Evolutionary conservation across 2,797 vertebrate species (phyloP), one percentile per base, ranked within the genome.

Genomic region (Sparidentex hasta): DNA sequence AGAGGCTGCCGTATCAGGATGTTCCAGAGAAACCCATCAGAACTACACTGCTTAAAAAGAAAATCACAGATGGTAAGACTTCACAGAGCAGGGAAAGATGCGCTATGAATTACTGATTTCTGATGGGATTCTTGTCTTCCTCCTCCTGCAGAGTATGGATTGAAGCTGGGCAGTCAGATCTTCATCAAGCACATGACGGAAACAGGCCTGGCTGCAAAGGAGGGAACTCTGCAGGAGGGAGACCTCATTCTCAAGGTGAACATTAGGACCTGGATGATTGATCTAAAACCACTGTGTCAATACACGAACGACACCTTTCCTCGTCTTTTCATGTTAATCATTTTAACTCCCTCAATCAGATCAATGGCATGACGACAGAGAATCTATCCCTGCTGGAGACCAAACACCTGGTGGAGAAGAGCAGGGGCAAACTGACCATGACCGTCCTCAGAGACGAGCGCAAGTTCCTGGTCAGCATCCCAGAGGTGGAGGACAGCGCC

Each of bases 81-180:
- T 96, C 75, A 88, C 90, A 11, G 8, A 29, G n/a, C 1, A 20
- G 3, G 11, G 9, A 25, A 7, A 3, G 7, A 57, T 11, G 29
- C 20, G 1, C 6, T n/a, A 27, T 27, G n/a, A 27, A 18, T 17
- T 1, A 16, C 33, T 50, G 59, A 50, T 33, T 61, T 71, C 0
- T 64, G 29, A 59, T n/a, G 65, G 27, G 18, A 41, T 47, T 58
- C 29, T 50, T 71, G 14, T 46, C 70, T n/a, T 69, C 25, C 6
- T 70, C 8, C 75, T 44, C 62, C n/a, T 72, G 20, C 91, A 99
- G 98, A 99, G 83, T 99, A 99, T 0, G 98, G 98, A 27, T 79
- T 99, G 90, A 99, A 97, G 88, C 90, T 99, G 61, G 98, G 98
- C 16, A 99, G 98, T 91, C 98, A 98, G 95, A 99, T 99, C 85